Conservation (phyloP, 2,888 invertebrate species). For the Noctua comes region DNA sequence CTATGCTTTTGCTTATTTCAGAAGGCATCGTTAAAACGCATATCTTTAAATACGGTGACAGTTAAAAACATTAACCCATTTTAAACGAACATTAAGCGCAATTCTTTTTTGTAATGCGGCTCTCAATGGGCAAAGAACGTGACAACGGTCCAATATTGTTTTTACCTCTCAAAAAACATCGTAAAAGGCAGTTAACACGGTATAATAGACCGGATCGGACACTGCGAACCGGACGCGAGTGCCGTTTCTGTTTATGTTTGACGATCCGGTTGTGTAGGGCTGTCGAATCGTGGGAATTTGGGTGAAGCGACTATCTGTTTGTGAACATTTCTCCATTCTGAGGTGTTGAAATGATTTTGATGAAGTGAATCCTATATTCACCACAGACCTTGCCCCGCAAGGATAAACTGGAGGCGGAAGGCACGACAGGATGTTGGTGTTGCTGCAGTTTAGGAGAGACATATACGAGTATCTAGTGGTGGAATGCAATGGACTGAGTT, state of each 20-base stretch:
- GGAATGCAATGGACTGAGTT: neutral
- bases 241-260: conserved; percentile 73
- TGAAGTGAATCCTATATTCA: neutral
- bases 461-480: neutral
- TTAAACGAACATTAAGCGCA: conserved; percentile 44
- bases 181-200: conserved; percentile 65
- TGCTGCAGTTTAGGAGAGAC: neutral
- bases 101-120: conserved; percentile 48
- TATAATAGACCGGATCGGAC: conserved; percentile 69
- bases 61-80: conserved; percentile 39
- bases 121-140: conserved; percentile 56
- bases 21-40: conserved; percentile 5
- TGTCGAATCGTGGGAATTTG: conserved; percentile 12
- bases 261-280: conserved; percentile 57
- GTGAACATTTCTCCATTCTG: neutral
- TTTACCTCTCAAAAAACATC: conserved; percentile 66
- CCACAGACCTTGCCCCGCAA: neutral
- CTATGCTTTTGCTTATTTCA: neutral
- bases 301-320: neutral
- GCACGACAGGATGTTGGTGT: neutral
- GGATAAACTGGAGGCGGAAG: neutral
- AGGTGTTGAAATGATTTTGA: neutral
- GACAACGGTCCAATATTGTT: conserved; percentile 67
- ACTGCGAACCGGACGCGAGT: conserved; percentile 64
- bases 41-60: conserved; percentile 29